These are phyloP conservation scores for Lutjanus erythropterus DNA, from an alignment of 2,113 vertebrate species.

Conservation along the genomic window DNA sequence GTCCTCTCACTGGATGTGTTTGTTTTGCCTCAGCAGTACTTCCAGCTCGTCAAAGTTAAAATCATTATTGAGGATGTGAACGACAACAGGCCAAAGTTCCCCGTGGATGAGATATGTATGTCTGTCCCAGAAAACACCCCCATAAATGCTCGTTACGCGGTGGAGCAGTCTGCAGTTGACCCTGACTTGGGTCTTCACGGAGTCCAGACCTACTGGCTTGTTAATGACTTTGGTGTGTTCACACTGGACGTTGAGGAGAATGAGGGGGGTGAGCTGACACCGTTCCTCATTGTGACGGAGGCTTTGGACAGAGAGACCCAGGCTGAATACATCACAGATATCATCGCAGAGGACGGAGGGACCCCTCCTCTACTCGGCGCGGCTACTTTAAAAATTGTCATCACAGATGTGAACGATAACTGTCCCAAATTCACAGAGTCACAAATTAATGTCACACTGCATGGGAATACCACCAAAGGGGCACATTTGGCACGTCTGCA, in stretches of 20 bases:
- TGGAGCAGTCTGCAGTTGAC: slow-evolving; percentile 94
- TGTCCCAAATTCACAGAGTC: slow-evolving; percentile 92
- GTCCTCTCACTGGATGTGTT: slow-evolving; percentile 93
- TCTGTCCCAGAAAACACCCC: slow-evolving; percentile 93
- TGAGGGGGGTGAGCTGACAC: slow-evolving; percentile 93
- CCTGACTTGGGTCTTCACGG: slow-evolving; percentile 89
- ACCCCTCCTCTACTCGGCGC: slow-evolving; percentile 91
- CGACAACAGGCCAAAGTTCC: slow-evolving; percentile 93
- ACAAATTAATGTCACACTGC: slow-evolving; percentile 90
- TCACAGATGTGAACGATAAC: slow-evolving; percentile 96
- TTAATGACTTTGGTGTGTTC: slow-evolving; percentile 92
- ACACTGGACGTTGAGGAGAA: slow-evolving; percentile 96
- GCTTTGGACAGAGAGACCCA: slow-evolving; percentile 91
- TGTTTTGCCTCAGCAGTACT: slow-evolving; percentile 95
- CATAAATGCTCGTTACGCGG: slow-evolving; percentile 90
- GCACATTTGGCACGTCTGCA: slow-evolving; percentile 86
- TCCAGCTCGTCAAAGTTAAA: slow-evolving; percentile 95
- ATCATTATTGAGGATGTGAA: slow-evolving; percentile 94
- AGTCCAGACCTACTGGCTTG: slow-evolving; percentile 95
- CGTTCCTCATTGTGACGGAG: slow-evolving; percentile 94
- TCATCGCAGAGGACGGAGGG: slow-evolving; percentile 95
- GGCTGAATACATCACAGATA: slow-evolving; percentile 92
- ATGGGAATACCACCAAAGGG: slow-evolving; percentile 91
- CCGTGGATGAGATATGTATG: slow-evolving; percentile 88
- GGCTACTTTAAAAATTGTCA: slow-evolving; percentile 92